phyloP scores from a whole-genome alignment of 2,888 invertebrate genomes.

The Morpho helenor region DNA sequence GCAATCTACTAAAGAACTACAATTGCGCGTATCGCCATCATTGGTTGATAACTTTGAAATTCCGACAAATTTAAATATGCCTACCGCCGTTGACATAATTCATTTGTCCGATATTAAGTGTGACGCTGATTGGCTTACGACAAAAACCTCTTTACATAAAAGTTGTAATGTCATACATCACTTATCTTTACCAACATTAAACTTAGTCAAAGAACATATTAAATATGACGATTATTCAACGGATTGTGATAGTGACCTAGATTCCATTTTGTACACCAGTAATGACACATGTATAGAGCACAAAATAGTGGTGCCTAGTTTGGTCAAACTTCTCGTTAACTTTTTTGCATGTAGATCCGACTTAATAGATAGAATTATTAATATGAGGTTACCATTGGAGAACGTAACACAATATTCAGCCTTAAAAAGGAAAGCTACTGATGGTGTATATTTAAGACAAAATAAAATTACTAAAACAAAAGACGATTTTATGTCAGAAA shows the following conservation, averaged over 20 bases:
- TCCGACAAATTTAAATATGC: background rate
- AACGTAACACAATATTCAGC: conserved; percentile 6
- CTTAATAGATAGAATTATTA: conserved; percentile 14
- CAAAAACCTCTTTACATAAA: conserved; percentile 25
- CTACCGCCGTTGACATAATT: background rate
- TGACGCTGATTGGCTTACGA: conserved; percentile 31
- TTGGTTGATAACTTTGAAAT: conserved; percentile 15
- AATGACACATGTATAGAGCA: no score
- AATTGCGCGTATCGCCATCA: conserved; percentile 13
- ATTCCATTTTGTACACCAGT: conserved; percentile 11
- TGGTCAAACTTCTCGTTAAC: conserved; percentile 18
- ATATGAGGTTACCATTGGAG: conserved; percentile 1
- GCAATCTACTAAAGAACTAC: conserved; percentile 18
- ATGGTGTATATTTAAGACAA: background rate
- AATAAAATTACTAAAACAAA: conserved; percentile 16
- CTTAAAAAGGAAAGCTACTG: conserved; percentile 15
- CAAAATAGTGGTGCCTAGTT: conserved; percentile 20
- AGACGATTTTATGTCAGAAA: conserved; percentile 1
- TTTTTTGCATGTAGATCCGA: conserved; percentile 17
- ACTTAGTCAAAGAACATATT: background rate
- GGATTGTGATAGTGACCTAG: conserved; percentile 28
- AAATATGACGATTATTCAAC: conserved; percentile 20
- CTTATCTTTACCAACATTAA: no score
- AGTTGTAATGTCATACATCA: background rate
- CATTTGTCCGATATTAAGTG: conserved; percentile 14